These are phyloP conservation scores for Automeris io DNA, from an alignment of 2,888 invertebrate genomes.

Conservation along the genomic window DNA sequence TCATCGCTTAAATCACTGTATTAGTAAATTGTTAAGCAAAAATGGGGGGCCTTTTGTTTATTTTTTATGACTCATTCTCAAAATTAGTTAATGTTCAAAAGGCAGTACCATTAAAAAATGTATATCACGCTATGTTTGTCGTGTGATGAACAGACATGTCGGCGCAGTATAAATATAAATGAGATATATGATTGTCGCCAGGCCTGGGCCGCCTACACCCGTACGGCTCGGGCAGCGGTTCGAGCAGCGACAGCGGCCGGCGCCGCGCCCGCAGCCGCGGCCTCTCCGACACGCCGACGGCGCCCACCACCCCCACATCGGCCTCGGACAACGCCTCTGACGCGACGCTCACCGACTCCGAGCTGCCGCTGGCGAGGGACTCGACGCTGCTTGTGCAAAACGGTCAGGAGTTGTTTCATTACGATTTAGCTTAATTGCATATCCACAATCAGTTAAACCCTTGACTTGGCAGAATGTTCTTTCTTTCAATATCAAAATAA, in stretches of 20 bases:
- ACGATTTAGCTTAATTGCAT: no score
- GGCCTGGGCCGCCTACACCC: conserved; percentile 88
- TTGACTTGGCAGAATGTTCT: no score
- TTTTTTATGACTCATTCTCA: no score
- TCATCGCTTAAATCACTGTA: no score
- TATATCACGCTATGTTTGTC: no score
- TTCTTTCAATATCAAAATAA: no score
- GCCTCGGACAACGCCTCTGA: conserved; percentile 89
- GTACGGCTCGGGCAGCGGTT: conserved; percentile 88
- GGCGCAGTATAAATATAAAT: conserved; percentile 17
- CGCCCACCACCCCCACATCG: conserved; percentile 78
- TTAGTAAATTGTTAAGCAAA: no score
- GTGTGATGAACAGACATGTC: no score
- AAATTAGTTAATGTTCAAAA: no score
- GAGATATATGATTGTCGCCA: conserved; percentile 62
- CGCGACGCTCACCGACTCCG: conserved; percentile 90
- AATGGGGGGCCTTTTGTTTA: no score
- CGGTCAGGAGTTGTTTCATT: conserved; percentile 75
- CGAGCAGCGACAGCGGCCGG: conserved; percentile 78
- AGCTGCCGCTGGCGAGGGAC: conserved; percentile 88
- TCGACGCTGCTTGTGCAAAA: conserved; percentile 89
- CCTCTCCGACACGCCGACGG: conserved; percentile 86
- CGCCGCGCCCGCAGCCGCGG: conserved; percentile 75
- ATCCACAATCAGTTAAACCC: no score
- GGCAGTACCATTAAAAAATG: no score